Evolutionary conservation across 2,797 vertebrate genomes (phyloP), one percentile per base, ranked within the genome.

Genomic region (Triplophysa bombifrons): DNA sequence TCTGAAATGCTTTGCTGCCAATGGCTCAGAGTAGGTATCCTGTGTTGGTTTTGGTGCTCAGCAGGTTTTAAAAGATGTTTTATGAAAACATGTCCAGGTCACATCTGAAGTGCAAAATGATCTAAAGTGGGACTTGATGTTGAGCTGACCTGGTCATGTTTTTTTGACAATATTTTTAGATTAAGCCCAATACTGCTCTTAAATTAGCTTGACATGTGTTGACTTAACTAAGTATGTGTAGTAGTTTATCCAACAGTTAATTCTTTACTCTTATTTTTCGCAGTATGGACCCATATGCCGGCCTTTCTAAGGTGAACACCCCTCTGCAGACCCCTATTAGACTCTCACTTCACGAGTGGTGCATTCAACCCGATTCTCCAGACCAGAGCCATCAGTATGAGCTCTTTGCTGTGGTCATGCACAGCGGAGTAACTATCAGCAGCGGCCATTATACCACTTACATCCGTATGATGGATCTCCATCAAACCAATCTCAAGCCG

Each of bases 1-100:
- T 85, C 94, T 99, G 83, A 99, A 99, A 91, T 98, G 98, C 91
- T 99, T 99, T 93, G 96, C 98, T 79, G 96, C 97, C 87, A 98
- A 94, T 91, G 92, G 94, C 82, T 89, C 96, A 14, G 96, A 98
- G 98, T 99, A 90, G 87, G 92, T 90, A 60, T 78, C 11, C 61
- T 58, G 2, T 11, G 17, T 55, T 48, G 9, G 51, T 30, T 76
- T 19, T 50, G 2, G 22, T 55, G 66, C 34, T 8, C 34, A 38
- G 1, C 8, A 13, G 13, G 13, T 48, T 48, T 3, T 13, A 48
- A 48, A 48, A 16, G 0, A 3, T 55, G 10, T n/a, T 19, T 34
- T 19, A 38, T 4, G 17, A 11, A 38, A 64, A 64, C 9, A n/a
- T 70, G 50, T 71, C 27, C 6, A 51, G n/a, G n/a, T 14, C 27